Evolutionary conservation across 2,797 vertebrate genomes (phyloP).

Genomic region (Lates japonicus): DNA sequence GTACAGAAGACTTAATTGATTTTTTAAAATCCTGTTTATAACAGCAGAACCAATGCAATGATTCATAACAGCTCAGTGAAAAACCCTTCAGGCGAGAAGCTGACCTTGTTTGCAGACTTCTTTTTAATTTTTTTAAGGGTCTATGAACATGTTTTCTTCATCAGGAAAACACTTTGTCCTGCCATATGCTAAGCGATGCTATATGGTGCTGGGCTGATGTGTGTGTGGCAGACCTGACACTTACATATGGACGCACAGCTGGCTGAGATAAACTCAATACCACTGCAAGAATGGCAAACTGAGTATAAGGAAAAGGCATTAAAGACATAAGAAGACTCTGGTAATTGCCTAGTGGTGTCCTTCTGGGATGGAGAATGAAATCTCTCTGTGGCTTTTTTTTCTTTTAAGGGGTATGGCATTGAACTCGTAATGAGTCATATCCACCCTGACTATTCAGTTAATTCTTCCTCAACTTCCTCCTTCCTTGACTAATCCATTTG

Average conservation of each 20-base stretch:
- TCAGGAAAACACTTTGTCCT: constrained; percentile 44
- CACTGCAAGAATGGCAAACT: constrained; percentile 18
- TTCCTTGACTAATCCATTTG: not conserved
- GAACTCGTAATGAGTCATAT: constrained; percentile 48
- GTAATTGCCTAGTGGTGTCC: constrained; percentile 42
- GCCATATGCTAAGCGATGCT: constrained; percentile 53
- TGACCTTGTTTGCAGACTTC: constrained; percentile 79
- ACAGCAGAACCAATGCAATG: constrained; percentile 72
- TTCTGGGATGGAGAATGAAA: constrained; percentile 37
- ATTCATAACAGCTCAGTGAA: constrained; percentile 71
- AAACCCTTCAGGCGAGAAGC: constrained; percentile 63
- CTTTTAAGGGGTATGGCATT: constrained; percentile 13
- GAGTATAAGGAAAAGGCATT: constrained; percentile 39
- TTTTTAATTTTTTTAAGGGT: constrained; percentile 55
- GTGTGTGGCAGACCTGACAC: constrained; percentile 36
- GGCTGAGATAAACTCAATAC: constrained; percentile 28
- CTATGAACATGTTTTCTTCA: constrained; percentile 55
- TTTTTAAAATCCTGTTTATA: constrained; percentile 72
- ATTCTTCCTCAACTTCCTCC: constrained; percentile 24
- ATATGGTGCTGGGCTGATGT: constrained; percentile 26
- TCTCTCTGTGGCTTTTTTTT: constrained; percentile 14
- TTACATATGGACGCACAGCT: constrained; percentile 64
- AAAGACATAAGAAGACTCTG: constrained; percentile 20
- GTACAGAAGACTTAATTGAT: constrained; percentile 74
- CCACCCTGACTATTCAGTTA: not conserved